Percentiles rank a stretch among this genome's conserved stretches.
Evolutionary conservation across 2,113 vertebrate species (phyloP).

Genomic region (Psilopogon haemacephalus): DNA sequence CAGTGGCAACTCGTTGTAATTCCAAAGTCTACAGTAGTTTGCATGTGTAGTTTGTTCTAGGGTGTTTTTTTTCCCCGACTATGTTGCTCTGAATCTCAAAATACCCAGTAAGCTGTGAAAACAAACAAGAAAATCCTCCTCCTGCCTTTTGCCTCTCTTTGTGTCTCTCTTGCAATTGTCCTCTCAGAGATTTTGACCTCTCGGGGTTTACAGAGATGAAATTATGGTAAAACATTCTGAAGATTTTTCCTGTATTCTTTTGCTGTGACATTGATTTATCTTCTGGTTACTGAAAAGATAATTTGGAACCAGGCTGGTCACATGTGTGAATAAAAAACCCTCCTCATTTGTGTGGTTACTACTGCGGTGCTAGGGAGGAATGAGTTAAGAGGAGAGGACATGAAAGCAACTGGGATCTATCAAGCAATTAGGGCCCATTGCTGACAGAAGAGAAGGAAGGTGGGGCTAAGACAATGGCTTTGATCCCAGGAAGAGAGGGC

Average conservation of each 20-base stretch:
- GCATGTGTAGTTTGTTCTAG: neutral
- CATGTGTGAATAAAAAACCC: too few relatives aligned
- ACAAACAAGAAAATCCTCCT: neutral
- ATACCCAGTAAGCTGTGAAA: neutral
- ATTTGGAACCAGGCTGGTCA: neutral
- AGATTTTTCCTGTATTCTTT: neutral
- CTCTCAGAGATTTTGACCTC: neutral
- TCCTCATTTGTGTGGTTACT: neutral
- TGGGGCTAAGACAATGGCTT: conserved; percentile 23
- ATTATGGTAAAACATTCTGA: neutral
- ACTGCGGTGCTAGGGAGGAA: neutral
- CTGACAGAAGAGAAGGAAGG: conserved; percentile 36
- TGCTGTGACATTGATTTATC: neutral
- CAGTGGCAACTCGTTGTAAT: neutral
- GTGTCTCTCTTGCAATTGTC: neutral
- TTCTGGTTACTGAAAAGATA: neutral
- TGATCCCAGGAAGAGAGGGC: conserved; percentile 56
- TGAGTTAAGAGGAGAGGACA: conserved; percentile 24
- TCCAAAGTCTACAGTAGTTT: neutral
- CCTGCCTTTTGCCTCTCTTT: neutral
- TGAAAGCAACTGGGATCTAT: conserved; percentile 59
- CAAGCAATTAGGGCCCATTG: conserved; percentile 13
- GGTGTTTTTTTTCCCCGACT: neutral
- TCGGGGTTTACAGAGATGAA: neutral
- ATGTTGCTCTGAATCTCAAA: neutral